phyloP scores from a whole-genome alignment of 2,797 vertebrate species.

The Corythornis leucogaster region DNA sequence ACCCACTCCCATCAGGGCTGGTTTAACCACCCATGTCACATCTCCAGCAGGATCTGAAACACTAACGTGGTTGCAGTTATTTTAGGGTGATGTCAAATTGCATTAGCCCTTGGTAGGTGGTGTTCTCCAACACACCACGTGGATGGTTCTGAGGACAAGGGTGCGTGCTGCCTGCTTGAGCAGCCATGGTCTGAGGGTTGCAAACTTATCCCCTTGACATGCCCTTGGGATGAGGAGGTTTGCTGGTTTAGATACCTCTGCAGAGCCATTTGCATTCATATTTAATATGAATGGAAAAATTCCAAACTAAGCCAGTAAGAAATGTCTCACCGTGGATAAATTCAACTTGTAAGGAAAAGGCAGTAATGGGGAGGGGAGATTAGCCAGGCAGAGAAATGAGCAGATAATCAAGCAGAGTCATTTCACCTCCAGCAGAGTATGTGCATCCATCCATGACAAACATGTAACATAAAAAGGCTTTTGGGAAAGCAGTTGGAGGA shows the following conservation, averaged over 20 bases:
- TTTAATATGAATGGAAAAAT: background rate
- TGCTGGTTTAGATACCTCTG: background rate
- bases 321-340: background rate
- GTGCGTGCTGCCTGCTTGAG: fast-evolving
- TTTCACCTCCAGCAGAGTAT: constrained; percentile 47
- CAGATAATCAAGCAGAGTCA: constrained; percentile 36
- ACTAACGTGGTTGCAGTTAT: constrained; percentile 17
- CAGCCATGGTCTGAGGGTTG: fast-evolving
- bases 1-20: background rate
- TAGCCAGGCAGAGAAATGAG: background rate
- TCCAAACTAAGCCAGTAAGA: background rate
- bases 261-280: background rate
- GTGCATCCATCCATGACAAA: background rate
- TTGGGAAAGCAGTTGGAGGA: background rate
- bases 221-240: background rate
- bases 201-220: background rate
- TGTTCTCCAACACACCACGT: background rate
- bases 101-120: background rate
- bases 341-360: background rate
- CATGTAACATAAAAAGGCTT: constrained; percentile 6
- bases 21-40: background rate
- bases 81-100: constrained; percentile 46
- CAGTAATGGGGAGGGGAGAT: background rate
- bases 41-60: background rate
- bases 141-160: background rate